A percentile compares a stretch with the other conserved stretches of the same genome.
Conservation (phyloP, 2,113 vertebrate genomes). For the Gallinago jamesoni region DNA sequence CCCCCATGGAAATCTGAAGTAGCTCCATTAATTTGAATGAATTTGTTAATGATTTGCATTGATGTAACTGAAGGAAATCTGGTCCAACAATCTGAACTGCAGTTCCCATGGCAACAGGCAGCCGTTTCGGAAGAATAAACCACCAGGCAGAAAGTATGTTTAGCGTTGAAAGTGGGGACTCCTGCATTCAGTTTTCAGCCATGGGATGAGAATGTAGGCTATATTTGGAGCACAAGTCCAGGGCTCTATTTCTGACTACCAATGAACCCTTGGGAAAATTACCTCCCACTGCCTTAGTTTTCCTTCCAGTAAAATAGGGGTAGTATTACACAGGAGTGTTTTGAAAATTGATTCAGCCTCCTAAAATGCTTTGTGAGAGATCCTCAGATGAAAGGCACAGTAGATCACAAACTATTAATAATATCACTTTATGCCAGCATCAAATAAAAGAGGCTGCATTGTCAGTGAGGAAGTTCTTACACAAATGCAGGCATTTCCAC, state of each 20-base stretch:
- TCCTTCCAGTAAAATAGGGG: slow-evolving; percentile 47
- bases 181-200: background rate
- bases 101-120: slow-evolving; percentile 40
- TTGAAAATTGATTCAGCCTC: slow-evolving; percentile 66
- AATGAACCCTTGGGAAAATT: slow-evolving; percentile 48
- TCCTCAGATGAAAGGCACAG: slow-evolving; percentile 9
- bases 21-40: background rate
- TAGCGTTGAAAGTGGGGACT: background rate
- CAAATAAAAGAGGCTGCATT: background rate
- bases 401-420: slow-evolving; percentile 62
- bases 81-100: background rate
- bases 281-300: slow-evolving; percentile 17
- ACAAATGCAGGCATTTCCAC: background rate
- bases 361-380: slow-evolving; percentile 51
- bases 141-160: background rate
- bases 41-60: slow-evolving; percentile 27
- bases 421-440: background rate
- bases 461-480: background rate
- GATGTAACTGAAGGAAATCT: slow-evolving; percentile 20
- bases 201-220: background rate
- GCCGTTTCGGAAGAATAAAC: background rate
- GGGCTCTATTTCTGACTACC: slow-evolving; percentile 42
- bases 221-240: background rate
- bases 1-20: background rate
- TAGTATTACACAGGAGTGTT: slow-evolving; percentile 64